phyloP scores from a whole-genome alignment of 2,888 invertebrate genomes.

The Tineola bisselliella region DNA sequence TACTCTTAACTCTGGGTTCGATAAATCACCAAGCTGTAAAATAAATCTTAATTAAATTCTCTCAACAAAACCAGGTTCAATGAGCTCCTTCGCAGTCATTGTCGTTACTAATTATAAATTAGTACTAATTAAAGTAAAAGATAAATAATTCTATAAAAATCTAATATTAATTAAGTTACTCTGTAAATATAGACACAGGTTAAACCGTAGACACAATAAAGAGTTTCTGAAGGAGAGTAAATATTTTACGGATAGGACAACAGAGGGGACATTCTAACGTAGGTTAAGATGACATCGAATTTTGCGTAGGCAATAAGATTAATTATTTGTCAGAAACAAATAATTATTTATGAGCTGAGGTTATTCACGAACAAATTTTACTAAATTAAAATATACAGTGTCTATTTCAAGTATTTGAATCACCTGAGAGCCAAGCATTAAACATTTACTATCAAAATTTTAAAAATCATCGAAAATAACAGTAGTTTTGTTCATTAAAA shows the following conservation, averaged over 20 bases:
- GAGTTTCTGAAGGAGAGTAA: neutral
- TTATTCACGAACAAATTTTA: no score
- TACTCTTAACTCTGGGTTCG: conserved; percentile 90
- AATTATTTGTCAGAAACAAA: neutral
- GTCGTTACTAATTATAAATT: neutral
- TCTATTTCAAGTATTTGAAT: no score
- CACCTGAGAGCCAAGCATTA: no score
- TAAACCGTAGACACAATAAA: neutral
- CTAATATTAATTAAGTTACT: neutral
- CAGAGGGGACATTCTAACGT: neutral
- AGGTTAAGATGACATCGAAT: neutral
- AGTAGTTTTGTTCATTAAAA: no score
- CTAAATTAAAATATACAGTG: no score
- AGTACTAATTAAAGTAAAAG: neutral
- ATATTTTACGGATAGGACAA: neutral
- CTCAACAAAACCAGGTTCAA: neutral
- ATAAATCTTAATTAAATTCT: conserved; percentile 23
- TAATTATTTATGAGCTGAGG: no score
- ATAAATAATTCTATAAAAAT: neutral
- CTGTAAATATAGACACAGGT: neutral
- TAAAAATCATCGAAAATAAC: no score
- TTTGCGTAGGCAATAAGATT: neutral
- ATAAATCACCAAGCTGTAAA: conserved; percentile 89
- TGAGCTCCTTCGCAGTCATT: neutral
- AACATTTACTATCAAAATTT: no score